These are phyloP conservation scores for Euclidia mi DNA, from an alignment of 2,888 invertebrate genomes.

Conservation along the genomic window DNA sequence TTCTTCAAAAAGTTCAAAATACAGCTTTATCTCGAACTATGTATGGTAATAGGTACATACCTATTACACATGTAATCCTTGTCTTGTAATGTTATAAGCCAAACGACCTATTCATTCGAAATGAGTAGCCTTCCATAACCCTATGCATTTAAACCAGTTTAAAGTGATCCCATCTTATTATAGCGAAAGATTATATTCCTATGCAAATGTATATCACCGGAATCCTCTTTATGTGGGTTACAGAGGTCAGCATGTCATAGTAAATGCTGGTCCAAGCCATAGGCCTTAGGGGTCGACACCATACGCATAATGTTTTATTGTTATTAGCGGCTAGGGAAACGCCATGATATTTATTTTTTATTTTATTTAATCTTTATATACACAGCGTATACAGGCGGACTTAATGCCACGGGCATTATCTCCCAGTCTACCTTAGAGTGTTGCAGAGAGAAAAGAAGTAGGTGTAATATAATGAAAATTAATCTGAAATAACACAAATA, in stretches of 20 bases:
- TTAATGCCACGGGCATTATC: too few relatives aligned
- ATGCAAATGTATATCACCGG: slow-evolving; percentile 6
- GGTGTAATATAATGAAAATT: too few relatives aligned
- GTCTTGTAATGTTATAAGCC: too few relatives aligned
- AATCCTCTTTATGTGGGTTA: slow-evolving; percentile 14
- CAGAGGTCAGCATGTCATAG: slow-evolving; percentile 19
- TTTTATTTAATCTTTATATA: background rate
- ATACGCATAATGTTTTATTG: slow-evolving; percentile 16
- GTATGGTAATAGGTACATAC: too few relatives aligned
- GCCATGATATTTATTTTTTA: background rate
- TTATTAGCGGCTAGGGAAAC: slow-evolving; percentile 11
- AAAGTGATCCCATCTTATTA: background rate
- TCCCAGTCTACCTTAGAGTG: too few relatives aligned
- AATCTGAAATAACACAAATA: too few relatives aligned
- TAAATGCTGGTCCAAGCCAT: slow-evolving; percentile 16
- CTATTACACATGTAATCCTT: too few relatives aligned
- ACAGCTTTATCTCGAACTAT: too few relatives aligned
- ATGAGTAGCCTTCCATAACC: background rate
- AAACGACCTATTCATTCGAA: background rate
- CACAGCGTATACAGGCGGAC: too few relatives aligned
- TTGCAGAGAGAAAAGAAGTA: too few relatives aligned
- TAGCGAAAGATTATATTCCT: background rate
- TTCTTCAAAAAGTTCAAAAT: too few relatives aligned
- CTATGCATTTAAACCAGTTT: background rate
- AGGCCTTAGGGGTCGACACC: slow-evolving; percentile 6